Evolutionary conservation across 2,888 invertebrate genomes (phyloP).

Genomic region (Teleiodes luculella): DNA sequence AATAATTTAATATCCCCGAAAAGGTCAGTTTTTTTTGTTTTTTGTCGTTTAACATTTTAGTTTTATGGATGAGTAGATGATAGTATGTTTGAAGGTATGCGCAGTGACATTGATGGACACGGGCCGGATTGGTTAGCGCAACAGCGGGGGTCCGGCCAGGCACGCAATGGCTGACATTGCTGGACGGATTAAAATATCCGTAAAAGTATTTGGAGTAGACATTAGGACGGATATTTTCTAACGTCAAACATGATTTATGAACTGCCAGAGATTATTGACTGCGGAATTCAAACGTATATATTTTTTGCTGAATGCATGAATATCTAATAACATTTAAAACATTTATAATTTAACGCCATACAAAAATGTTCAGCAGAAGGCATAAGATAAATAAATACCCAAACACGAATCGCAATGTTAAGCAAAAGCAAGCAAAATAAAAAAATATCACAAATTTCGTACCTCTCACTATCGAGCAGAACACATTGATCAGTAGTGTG

Average conservation of each 20-base stretch:
- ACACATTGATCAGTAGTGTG: no score
- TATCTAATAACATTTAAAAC: no score
- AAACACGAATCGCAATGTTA: no score
- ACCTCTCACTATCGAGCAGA: no score
- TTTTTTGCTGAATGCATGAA: no score
- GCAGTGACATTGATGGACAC: slow-evolving; percentile 62
- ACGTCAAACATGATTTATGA: background rate
- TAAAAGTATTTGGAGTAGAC: background rate
- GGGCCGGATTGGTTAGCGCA: slow-evolving; percentile 26
- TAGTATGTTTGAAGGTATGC: slow-evolving; percentile 42
- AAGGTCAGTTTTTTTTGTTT: background rate
- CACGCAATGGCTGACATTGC: slow-evolving; percentile 9
- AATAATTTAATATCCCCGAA: background rate
- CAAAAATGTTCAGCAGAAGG: no score
- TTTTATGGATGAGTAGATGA: slow-evolving; percentile 35
- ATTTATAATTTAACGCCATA: no score
- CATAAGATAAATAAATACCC: no score
- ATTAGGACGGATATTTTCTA: background rate
- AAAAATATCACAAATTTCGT: no score
- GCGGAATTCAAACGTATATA: no score
- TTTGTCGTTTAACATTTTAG: background rate
- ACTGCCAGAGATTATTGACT: no score
- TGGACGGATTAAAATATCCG: slow-evolving; percentile 1
- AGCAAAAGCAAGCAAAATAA: no score
- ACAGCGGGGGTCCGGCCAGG: slow-evolving; percentile 26